phyloP scores from a whole-genome alignment of 2,888 invertebrate species.

The Lingula anatina region DNA sequence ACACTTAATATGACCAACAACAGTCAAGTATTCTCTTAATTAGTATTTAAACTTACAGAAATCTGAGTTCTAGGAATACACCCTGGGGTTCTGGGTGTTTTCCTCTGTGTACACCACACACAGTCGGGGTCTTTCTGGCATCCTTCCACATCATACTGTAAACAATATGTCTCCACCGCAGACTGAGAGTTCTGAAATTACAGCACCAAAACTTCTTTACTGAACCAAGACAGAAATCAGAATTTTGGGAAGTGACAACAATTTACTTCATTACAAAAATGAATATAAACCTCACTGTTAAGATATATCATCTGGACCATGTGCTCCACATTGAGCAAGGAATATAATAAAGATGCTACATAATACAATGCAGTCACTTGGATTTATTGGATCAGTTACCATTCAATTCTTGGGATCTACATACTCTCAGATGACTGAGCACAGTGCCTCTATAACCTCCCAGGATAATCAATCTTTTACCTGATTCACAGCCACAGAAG shows the following conservation, averaged over 20 bases:
- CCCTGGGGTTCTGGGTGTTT: constrained; percentile 64
- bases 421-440: constrained; percentile 76
- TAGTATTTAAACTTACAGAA: constrained; percentile 15
- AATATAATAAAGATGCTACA: no score
- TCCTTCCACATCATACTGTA: constrained; percentile 57
- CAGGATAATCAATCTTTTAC: constrained; percentile 68
- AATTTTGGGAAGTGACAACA: no score
- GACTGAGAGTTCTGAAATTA: no score
- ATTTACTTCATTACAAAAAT: no score
- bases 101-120: constrained; percentile 85
- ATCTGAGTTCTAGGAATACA: constrained; percentile 30
- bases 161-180: no score
- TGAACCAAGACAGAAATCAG: no score
- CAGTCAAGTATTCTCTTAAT: not conserved
- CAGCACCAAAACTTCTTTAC: no score
- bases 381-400: no score
- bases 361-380: not conserved
- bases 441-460: constrained; percentile 93
- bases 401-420: no score
- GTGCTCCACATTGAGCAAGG: no score
- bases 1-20: not conserved
- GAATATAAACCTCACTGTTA: no score
- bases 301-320: no score
- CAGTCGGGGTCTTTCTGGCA: constrained; percentile 89
- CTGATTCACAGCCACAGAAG: constrained; percentile 46